These are phyloP conservation scores for Drosophila nigricruria DNA, from an alignment of 2,888 invertebrate genomes.

Conservation along the genomic window DNA sequence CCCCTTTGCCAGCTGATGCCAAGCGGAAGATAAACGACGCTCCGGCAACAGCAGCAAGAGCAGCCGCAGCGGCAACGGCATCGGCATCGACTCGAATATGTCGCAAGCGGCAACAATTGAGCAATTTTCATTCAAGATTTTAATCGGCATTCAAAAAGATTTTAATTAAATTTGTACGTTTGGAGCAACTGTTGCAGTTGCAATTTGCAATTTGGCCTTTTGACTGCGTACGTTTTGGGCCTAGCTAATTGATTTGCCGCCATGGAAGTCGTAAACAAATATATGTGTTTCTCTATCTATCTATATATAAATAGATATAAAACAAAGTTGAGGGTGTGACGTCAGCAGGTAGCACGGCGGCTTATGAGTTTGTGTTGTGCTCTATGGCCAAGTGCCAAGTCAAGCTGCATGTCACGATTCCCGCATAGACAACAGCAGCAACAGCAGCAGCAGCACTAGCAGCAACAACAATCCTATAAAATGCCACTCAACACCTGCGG, in stretches of 20 bases:
- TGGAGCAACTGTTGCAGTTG: constrained; percentile 43
- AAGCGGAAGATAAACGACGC: constrained; percentile 60
- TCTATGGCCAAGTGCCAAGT: constrained; percentile 69
- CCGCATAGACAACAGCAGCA: constrained; percentile 53
- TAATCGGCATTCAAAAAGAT: constrained; percentile 44
- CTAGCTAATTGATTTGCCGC: constrained; percentile 53
- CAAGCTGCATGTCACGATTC: constrained; percentile 80
- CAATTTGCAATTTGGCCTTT: constrained; percentile 48
- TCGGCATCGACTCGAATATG: constrained; percentile 33
- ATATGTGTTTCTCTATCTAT: not conserved
- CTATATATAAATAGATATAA: constrained; percentile 8
- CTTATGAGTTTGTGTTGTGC: constrained; percentile 46
- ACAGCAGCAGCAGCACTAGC: constrained; percentile 8
- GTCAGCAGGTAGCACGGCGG: constrained; percentile 42
- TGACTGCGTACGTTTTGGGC: constrained; percentile 18
- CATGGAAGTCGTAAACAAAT: constrained; percentile 36
- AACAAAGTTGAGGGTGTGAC: constrained; percentile 46
- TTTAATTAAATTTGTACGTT: constrained; percentile 49
- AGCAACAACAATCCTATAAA: constrained; percentile 68
- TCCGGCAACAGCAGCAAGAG: constrained; percentile 5
- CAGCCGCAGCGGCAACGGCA: not conserved
- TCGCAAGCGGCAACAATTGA: constrained; percentile 65
- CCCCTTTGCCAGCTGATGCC: constrained; percentile 49
- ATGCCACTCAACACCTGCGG: constrained; percentile 80
- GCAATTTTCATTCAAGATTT: constrained; percentile 62